Evolutionary conservation across 2,113 vertebrate genomes (phyloP).

Genomic region (Alaudala cheleensis): DNA sequence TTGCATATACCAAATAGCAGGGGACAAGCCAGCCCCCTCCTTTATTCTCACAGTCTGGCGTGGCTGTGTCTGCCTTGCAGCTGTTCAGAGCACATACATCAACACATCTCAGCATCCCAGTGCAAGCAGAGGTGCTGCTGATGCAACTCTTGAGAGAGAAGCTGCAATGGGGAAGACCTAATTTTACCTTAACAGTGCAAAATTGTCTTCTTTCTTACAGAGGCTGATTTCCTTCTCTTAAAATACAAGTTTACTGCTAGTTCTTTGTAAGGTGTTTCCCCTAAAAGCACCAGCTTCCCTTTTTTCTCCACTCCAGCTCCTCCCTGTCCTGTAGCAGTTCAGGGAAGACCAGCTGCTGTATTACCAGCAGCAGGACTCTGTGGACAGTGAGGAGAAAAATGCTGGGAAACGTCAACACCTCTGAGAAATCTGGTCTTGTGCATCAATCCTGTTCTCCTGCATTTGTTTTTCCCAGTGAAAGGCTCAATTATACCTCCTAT

Average conservation of each 20-base stretch:
- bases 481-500: neutral
- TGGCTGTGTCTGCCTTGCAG: neutral
- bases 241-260: neutral
- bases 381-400: neutral
- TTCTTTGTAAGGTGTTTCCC: neutral
- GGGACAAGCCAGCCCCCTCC: neutral
- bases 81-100: slow-evolving; percentile 17
- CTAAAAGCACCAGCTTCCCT: neutral
- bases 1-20: neutral
- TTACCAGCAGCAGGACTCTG: neutral
- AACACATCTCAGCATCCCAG: neutral
- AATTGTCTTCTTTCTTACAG: neutral
- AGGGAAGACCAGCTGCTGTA: neutral
- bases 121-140: neutral
- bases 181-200: neutral
- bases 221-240: slow-evolving; percentile 10
- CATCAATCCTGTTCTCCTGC: neutral
- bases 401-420: neutral
- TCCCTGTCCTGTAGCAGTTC: neutral
- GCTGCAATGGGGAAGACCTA: neutral
- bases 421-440: neutral
- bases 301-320: neutral
- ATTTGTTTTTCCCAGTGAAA: neutral
- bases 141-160: neutral
- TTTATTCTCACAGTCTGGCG: neutral